These are phyloP conservation scores for Rhinopomastus cyanomelas DNA, from an alignment of 2,113 vertebrate species.

Conservation along the genomic window DNA sequence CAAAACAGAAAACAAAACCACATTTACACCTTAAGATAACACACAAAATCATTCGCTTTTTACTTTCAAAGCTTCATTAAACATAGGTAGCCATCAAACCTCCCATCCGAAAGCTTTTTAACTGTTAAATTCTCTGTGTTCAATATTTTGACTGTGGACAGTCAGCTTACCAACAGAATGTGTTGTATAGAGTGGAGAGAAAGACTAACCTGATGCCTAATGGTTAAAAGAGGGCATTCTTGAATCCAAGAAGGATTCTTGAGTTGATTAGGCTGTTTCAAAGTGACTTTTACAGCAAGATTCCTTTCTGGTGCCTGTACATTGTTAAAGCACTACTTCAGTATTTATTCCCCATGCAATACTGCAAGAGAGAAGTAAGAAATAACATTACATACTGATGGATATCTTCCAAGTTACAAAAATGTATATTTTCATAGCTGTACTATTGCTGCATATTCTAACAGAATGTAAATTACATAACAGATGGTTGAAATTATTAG, in stretches of 20 bases:
- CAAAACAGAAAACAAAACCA: not conserved
- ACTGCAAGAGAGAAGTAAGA: not conserved
- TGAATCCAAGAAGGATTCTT: not conserved
- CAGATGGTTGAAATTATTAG: slow-evolving; percentile 11
- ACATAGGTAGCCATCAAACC: not conserved
- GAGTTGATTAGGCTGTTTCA: not conserved
- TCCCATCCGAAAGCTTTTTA: not conserved
- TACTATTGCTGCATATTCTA: not conserved
- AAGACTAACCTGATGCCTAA: not conserved
- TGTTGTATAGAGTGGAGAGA: not conserved
- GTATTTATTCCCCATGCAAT: not conserved
- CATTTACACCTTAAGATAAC: not conserved
- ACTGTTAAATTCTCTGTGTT: not conserved
- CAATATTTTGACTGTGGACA: not conserved
- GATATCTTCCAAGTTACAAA: slow-evolving; percentile 15
- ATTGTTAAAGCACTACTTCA: not conserved
- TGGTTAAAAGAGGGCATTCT: not conserved
- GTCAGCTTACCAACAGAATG: not conserved
- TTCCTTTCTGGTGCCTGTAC: not conserved
- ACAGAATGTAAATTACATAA: slow-evolving; percentile 31
- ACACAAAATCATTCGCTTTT: not conserved
- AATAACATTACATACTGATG: not conserved
- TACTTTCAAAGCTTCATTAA: not conserved
- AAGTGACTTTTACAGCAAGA: not conserved
- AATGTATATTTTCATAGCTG: slow-evolving; percentile 1